Conservation (phyloP, 2,797 vertebrate species). For the Eupleurogrammus muticus region DNA sequence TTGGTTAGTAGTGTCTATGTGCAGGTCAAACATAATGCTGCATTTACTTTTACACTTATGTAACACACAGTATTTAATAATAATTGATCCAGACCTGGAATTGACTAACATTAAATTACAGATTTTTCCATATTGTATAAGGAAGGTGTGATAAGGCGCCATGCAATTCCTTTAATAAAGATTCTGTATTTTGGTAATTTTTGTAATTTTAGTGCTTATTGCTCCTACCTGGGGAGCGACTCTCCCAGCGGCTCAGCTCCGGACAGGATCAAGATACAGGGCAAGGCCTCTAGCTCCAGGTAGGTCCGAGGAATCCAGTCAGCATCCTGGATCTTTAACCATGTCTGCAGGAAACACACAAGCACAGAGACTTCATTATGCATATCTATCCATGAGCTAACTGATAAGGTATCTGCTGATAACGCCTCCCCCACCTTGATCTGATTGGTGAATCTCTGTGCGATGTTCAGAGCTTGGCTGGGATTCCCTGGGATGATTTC, state of each 20-base stretch:
- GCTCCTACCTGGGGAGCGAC: constrained; percentile 90
- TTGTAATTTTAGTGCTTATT: neutral
- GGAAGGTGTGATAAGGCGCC: neutral
- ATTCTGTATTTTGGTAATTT: neutral
- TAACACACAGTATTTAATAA: no score
- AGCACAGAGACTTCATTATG: neutral
- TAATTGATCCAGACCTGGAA: no score
- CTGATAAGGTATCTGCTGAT: neutral
- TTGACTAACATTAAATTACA: no score
- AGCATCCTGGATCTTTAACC: constrained; percentile 93
- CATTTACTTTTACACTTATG: no score
- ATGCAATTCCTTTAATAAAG: neutral
- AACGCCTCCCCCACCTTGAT: constrained; percentile 86
- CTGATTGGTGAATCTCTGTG: constrained; percentile 91
- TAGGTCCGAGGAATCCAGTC: constrained; percentile 94
- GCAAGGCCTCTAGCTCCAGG: constrained; percentile 94
- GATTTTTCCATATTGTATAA: no score
- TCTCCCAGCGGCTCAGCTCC: constrained; percentile 95
- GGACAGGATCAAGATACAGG: constrained; percentile 95
- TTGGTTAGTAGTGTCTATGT: no score
- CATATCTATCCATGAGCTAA: neutral
- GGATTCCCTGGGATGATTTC: constrained; percentile 95
- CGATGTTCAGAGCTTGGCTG: constrained; percentile 86
- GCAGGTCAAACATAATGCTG: no score
- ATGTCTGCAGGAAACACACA: constrained; percentile 78